Base-by-base conservation (phyloP, 1,140 invertebrate species). In the Hylaeus volcanicus region DNA sequence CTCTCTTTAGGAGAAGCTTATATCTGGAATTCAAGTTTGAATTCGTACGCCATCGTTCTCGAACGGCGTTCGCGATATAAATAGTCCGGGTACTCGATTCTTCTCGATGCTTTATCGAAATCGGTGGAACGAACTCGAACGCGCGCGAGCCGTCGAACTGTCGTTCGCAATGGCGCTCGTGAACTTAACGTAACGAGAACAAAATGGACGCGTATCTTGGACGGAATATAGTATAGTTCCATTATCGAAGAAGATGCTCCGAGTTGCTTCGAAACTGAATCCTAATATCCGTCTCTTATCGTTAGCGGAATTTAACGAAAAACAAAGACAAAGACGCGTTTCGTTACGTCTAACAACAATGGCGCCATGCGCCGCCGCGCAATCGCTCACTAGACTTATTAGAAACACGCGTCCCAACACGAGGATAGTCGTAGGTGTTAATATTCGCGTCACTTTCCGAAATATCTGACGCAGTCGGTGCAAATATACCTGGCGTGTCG, bases 361-460 rank as follows among this genome's bases (percentile, higher is more conserved):
- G 43, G 63, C 72, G 63, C 60, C 63, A 60, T 41, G 12, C 51
- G n/a, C 48, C 55, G 74, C 15, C 64, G 64, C 41, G 26, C 2
- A 9, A 6, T 15, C 43, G 64, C 6, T 5, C 26, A 26, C 26
- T 26, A 26, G 26, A 26, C 26, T 26, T 26, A 26, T 26, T 5
- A 26, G 15, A 51, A 60, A 26, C 39, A 51, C 43, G 63, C 15
- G 41, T 74, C 53, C 68, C 48, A 55, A 45, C 12, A 15, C 58
- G 63, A 81, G 74, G 43, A 45, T 48, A 73, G 86, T 86, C 74
- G 74, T 60, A 73, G 68, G 48, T 71, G 81, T 76, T 86, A 88
- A 89, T 89, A 86, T 86, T 86, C 81, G 76, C 91, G 89, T 90
- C 89, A 87, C 75, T 87, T 80, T 89, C 83, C 66, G 82, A 90